phyloP scores from a whole-genome alignment of 2,888 invertebrate species.

The Tachystola acroxantha region DNA sequence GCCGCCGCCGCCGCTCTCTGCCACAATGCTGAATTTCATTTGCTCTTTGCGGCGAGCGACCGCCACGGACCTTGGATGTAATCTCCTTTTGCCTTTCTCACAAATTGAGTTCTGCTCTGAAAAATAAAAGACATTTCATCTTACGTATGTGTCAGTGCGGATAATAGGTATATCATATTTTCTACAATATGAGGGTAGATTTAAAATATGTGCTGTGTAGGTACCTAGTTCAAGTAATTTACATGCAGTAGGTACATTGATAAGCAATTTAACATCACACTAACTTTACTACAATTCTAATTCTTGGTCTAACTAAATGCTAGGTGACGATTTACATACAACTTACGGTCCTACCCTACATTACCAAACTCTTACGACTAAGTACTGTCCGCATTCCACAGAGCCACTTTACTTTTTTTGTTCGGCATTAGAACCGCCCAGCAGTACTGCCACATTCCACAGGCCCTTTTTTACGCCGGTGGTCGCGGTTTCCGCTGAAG shows the following conservation, averaged over 20 bases:
- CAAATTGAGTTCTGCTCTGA: conserved; percentile 1
- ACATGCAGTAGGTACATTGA: no score
- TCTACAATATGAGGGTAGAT: no score
- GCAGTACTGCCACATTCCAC: conserved; percentile 74
- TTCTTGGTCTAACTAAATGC: no score
- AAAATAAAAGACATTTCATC: no score
- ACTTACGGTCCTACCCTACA: neutral
- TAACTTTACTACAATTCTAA: no score
- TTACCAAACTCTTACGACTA: conserved; percentile 13
- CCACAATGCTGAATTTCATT: conserved; percentile 73
- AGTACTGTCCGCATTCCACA: conserved; percentile 63
- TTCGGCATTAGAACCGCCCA: conserved; percentile 70
- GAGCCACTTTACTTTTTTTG: conserved; percentile 55
- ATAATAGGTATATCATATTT: no score
- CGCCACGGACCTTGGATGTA: conserved; percentile 30
- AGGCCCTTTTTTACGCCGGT: conserved; percentile 76
- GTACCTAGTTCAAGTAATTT: no score
- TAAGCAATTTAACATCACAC: no score
- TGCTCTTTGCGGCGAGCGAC: conserved; percentile 43
- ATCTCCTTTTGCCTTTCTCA: conserved; percentile 22
- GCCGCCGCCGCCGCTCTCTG: conserved; percentile 47
- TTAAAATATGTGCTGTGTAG: no score
- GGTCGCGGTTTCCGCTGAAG: conserved; percentile 77
- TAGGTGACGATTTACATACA: neutral
- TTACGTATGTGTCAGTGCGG: no score